phyloP scores from a whole-genome alignment of 2,113 vertebrate genomes.

The Rhinoderma darwinii region DNA sequence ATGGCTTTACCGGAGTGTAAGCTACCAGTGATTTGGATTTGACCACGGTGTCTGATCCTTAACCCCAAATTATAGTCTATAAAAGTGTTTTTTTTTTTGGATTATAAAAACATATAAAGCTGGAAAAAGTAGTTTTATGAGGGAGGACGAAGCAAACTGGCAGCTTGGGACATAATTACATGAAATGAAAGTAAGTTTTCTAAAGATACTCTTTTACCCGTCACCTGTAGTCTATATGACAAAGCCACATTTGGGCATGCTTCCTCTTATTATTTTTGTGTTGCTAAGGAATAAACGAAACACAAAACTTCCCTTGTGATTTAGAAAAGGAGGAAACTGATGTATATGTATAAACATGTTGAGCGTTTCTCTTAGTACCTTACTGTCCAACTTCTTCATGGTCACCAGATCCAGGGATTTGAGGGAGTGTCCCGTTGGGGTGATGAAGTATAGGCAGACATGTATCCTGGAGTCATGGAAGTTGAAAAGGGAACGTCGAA shows the following conservation, averaged over 20 bases:
- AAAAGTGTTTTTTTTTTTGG: too few species aligned
- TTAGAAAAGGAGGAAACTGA: background rate
- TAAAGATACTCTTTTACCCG: background rate
- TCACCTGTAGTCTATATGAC: background rate
- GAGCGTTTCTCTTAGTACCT: constrained; percentile 72
- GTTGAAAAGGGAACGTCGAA: constrained; percentile 96
- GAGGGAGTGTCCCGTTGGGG: constrained; percentile 94
- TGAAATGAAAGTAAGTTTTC: background rate
- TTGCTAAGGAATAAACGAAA: background rate
- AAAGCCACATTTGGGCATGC: background rate
- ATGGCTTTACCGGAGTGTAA: too few species aligned
- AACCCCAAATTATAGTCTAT: too few species aligned
- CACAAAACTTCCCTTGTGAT: background rate
- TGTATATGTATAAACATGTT: background rate
- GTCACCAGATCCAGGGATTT: constrained; percentile 96
- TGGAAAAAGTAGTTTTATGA: background rate
- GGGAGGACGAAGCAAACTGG: background rate
- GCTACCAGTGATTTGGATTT: too few species aligned
- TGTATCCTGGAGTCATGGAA: constrained; percentile 96
- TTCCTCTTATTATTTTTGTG: background rate
- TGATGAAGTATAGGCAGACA: constrained; percentile 98
- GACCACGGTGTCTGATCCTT: too few species aligned
- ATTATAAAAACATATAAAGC: background rate
- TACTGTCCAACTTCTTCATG: constrained; percentile 98
- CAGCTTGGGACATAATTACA: background rate